Base-by-base conservation (phyloP, 2,113 vertebrate species). In the Origma solitaria region DNA sequence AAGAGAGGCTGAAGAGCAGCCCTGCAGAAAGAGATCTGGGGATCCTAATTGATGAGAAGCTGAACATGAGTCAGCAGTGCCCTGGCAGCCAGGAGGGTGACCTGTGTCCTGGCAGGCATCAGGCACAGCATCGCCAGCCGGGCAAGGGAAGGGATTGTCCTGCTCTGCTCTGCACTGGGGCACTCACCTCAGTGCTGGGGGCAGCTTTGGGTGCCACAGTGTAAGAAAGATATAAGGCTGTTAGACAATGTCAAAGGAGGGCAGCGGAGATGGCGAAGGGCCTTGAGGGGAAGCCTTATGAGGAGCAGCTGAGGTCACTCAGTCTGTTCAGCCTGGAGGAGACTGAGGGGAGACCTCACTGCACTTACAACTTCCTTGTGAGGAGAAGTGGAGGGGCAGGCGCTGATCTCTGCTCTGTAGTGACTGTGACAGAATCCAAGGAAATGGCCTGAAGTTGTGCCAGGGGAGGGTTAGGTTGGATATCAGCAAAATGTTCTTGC, bases 51-150 rank as follows among this genome's bases (percentile, higher is more conserved):
- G 5, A 28, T 33, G 10, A 23, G 37, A 65, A 81, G 33, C 2
- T 58, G 27, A 2, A 37, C 2, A 4, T 16, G 27, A 81, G 37
- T 5, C 28, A 70, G 15, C 38, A 62, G 40, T 30, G 60, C 19
- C 44, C 60, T 38, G 37, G 27, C 27, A 82, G 33, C 33, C 77
- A 58, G 44, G 9, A 66, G 51, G 4, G 22, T 15, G 44, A 51
- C 1, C 33, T 2, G 2, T 51, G 33, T 50, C 27, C 31, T 37
- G 66, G 18, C 13, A 15, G 9, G 6, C 11, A 76, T 13, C 56
- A 76, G 27, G 27, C 15, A 3, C 16, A 61, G 27, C 35, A 71
- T 42, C 3, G 0, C 6, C 50, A 57, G 66, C 42, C 0, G 1
- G 50, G 6, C 9, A 15, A 50, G 51, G 7, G 44, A 33, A 18